Evolutionary conservation across 2,888 invertebrate genomes (phyloP).

Genomic region (Crepidodera aurea): DNA sequence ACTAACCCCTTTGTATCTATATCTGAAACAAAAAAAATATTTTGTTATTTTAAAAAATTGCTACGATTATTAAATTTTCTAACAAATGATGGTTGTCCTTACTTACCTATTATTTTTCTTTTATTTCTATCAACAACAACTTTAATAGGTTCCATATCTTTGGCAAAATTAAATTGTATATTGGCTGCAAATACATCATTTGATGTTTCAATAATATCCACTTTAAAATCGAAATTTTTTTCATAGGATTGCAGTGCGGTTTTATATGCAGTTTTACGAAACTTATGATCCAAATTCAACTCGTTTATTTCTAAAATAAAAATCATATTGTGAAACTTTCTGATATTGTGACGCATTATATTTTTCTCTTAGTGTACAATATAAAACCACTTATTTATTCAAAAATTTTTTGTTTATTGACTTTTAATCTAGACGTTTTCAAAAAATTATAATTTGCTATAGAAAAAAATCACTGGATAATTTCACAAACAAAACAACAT

Average conservation of each 20-base stretch:
- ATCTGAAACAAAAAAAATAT: constrained; percentile 13
- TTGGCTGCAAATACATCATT: constrained; percentile 24
- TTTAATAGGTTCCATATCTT: constrained; percentile 19
- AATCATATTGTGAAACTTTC: no score
- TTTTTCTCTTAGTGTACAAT: no score
- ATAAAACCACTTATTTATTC: no score
- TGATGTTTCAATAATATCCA: constrained; percentile 13
- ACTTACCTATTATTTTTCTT: constrained; percentile 32
- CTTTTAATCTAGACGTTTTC: no score
- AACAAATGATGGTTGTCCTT: neutral
- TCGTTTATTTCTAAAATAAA: constrained; percentile 8
- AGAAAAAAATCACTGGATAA: no score
- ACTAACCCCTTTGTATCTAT: neutral
- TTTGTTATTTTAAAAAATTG: neutral
- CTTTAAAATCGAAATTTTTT: constrained; percentile 26
- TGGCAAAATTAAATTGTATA: constrained; percentile 23
- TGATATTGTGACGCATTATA: no score
- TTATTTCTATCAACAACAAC: constrained; percentile 26
- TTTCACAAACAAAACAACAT: no score
- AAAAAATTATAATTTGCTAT: no score
- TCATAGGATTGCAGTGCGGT: neutral
- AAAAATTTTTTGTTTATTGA: no score
- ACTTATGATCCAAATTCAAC: neutral
- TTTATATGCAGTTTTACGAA: neutral
- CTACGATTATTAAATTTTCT: neutral